phyloP scores from a whole-genome alignment of 2,113 vertebrate genomes.

The Coptodon rendalli region DNA sequence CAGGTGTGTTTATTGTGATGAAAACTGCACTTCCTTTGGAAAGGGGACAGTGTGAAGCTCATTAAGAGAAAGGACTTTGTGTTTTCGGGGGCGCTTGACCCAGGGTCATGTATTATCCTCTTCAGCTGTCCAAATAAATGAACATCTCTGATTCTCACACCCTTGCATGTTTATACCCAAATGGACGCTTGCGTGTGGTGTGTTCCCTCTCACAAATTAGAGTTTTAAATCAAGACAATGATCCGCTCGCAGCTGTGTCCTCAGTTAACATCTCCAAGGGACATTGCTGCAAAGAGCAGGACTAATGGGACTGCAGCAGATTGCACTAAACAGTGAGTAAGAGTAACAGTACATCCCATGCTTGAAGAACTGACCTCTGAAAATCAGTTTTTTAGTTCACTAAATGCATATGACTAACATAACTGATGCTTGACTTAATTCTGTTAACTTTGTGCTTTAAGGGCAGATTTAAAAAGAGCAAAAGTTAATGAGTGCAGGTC shows the following conservation, averaged over 20 bases:
- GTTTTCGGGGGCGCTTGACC: neutral
- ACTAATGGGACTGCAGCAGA: neutral
- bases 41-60: neutral
- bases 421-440: neutral
- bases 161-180: neutral
- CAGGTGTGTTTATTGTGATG: neutral
- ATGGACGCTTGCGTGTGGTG: neutral
- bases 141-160: conserved; percentile 11
- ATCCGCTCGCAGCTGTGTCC: neutral
- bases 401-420: neutral
- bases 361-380: neutral
- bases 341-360: neutral
- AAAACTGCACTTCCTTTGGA: neutral
- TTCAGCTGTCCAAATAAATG: neutral
- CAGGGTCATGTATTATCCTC: neutral
- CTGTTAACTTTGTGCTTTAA: neutral
- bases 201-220: neutral
- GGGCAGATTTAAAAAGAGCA: neutral
- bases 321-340: neutral
- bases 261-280: neutral
- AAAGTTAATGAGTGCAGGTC: neutral
- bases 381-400: neutral
- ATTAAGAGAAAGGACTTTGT: neutral
- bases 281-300: neutral
- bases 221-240: neutral